Evolutionary conservation across 1,140 invertebrate genomes (phyloP).

Genomic region (Solenopsis invicta): DNA sequence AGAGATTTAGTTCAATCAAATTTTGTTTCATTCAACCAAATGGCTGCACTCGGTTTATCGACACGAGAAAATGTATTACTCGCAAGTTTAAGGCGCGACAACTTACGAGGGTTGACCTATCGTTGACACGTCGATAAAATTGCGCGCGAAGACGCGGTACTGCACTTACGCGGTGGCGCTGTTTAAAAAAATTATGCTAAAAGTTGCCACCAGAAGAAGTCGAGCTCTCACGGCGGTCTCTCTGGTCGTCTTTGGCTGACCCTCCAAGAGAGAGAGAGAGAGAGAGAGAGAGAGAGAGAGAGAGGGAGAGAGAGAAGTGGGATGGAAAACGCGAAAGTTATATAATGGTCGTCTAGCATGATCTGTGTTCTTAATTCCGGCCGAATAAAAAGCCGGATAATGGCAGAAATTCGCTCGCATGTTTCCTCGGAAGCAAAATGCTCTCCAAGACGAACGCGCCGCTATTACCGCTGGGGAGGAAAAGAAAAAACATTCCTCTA

Average conservation of each 20-base stretch:
- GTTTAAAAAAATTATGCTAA: slow-evolving; percentile 55
- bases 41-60: not conserved
- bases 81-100: slow-evolving; percentile 37
- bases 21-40: not conserved
- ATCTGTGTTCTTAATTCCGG: slow-evolving; percentile 61
- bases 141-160: slow-evolving; percentile 5
- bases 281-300: not conserved
- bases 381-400: slow-evolving; percentile 56
- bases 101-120: slow-evolving; percentile 45
- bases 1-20: not conserved
- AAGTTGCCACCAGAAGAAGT: not conserved
- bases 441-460: slow-evolving; percentile 38
- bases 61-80: not conserved
- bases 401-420: slow-evolving; percentile 55
- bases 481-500: slow-evolving; percentile 51
- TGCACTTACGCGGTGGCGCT: slow-evolving; percentile 40
- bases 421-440: slow-evolving; percentile 37
- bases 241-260: not conserved
- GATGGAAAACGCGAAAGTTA: slow-evolving; percentile 54
- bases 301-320: not conserved
- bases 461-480: slow-evolving; percentile 48
- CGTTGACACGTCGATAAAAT: slow-evolving; percentile 56
- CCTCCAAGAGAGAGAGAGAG: not conserved
- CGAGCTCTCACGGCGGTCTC: not conserved
- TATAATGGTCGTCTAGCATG: slow-evolving; percentile 53